A percentile compares a stretch with the other conserved stretches of the same genome.
Conservation (phyloP, 2,113 vertebrate species). For the Pelecanus crispus region DNA sequence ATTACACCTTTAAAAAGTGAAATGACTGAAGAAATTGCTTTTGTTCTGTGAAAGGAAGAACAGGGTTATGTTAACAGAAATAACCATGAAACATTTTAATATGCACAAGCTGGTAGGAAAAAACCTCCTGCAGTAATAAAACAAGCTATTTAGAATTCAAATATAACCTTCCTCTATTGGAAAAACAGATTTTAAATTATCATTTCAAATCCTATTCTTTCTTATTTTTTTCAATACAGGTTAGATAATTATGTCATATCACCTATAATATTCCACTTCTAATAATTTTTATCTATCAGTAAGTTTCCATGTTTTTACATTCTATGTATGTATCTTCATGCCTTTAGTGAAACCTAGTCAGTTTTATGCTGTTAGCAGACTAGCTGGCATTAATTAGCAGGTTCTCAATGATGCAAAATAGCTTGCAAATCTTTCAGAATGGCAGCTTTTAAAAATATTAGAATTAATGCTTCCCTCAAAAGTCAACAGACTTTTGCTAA, state of each 20-base stretch:
- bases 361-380: neutral
- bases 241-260: neutral
- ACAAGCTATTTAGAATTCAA: neutral
- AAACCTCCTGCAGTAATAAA: neutral
- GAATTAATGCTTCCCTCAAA: neutral
- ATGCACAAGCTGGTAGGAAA: neutral
- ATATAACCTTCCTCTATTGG: neutral
- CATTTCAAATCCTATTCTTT: neutral
- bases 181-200: neutral
- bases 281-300: neutral
- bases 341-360: neutral
- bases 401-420: neutral
- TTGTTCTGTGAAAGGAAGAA: neutral
- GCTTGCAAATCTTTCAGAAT: neutral
- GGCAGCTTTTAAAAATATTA: neutral
- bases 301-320: neutral
- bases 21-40: neutral
- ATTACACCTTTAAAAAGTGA: neutral
- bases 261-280: neutral
- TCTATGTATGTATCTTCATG: neutral
- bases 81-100: neutral
- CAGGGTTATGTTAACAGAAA: neutral
- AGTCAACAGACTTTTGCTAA: neutral
- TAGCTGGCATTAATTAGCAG: neutral
- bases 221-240: neutral